Percentiles rank a stretch among this genome's conserved stretches.
Conservation (phyloP, 2,797 vertebrate genomes). For the Smutsia gigantea region DNA sequence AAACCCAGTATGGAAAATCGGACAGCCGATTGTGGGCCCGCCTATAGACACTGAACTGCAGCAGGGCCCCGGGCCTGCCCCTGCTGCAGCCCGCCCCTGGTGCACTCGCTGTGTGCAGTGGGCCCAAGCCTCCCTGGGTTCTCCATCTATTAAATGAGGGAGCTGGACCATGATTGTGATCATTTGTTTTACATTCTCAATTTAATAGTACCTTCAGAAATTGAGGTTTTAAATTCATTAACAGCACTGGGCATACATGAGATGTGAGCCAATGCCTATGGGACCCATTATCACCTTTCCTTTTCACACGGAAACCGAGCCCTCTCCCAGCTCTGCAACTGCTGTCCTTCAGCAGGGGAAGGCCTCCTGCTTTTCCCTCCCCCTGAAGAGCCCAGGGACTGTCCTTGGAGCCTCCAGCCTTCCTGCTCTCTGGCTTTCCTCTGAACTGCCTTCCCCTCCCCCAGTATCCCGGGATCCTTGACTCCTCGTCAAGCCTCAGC, state of each 20-base stretch:
- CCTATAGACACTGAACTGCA: too few relatives aligned
- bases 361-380: not conserved
- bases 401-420: not conserved
- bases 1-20: not conserved
- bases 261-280: not conserved
- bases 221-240: not conserved
- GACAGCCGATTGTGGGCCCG: not conserved
- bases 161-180: not conserved
- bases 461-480: not conserved
- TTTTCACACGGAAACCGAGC: not conserved
- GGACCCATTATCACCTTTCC: not conserved
- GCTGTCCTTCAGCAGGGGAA: not conserved
- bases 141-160: not conserved
- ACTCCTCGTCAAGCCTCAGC: not conserved
- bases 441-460: not conserved
- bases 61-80: not conserved
- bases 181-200: not conserved
- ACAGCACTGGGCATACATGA: not conserved
- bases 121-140: not conserved
- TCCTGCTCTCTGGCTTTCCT: not conserved
- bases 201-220: not conserved
- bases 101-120: accelerated
- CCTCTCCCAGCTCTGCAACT: not conserved
- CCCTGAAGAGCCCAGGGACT: not conserved
- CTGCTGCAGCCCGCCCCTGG: too few relatives aligned